Percentiles rank a stretch among this genome's conserved stretches.
These are phyloP conservation scores for Aphelenchoides bicaudatus DNA, from an alignment of 2,888 invertebrate genomes.

Conservation along the genomic window DNA sequence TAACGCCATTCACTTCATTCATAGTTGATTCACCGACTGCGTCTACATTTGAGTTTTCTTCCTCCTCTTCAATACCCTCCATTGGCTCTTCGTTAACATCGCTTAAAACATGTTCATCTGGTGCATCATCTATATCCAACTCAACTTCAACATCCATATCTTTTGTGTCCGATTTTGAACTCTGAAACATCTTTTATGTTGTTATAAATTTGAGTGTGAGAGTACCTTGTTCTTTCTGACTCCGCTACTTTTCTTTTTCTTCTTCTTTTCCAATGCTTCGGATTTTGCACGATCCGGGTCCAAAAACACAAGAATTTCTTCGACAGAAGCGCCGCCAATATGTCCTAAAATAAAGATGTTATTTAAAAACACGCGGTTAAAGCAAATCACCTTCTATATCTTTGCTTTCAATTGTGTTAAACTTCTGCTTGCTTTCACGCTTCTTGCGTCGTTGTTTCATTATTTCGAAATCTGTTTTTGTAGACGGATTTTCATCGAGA, in stretches of 20 bases:
- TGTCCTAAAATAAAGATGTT: neutral
- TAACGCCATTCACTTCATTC: too few species aligned
- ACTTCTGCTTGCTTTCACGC: neutral
- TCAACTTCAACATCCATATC: slow-evolving; percentile 17
- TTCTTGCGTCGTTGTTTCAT: slow-evolving; percentile 7
- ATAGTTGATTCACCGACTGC: too few species aligned
- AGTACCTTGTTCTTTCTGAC: neutral
- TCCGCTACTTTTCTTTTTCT: slow-evolving; percentile 11
- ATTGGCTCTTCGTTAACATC: slow-evolving; percentile 1
- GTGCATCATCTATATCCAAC: slow-evolving; percentile 14
- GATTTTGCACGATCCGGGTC: slow-evolving; percentile 2
- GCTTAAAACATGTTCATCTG: neutral
- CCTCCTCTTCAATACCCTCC: too few species aligned
- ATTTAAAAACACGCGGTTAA: neutral
- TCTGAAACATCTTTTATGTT: neutral
- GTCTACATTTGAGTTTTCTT: too few species aligned
- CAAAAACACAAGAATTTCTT: neutral
- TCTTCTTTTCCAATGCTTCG: neutral
- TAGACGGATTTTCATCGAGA: neutral
- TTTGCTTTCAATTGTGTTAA: neutral
- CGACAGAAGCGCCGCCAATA: neutral
- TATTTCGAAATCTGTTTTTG: neutral
- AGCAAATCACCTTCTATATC: neutral
- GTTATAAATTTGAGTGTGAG: neutral
- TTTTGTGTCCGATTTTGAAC: neutral